Base-by-base conservation (phyloP, 1,140 invertebrate genomes). In the Apis laboriosa region DNA sequence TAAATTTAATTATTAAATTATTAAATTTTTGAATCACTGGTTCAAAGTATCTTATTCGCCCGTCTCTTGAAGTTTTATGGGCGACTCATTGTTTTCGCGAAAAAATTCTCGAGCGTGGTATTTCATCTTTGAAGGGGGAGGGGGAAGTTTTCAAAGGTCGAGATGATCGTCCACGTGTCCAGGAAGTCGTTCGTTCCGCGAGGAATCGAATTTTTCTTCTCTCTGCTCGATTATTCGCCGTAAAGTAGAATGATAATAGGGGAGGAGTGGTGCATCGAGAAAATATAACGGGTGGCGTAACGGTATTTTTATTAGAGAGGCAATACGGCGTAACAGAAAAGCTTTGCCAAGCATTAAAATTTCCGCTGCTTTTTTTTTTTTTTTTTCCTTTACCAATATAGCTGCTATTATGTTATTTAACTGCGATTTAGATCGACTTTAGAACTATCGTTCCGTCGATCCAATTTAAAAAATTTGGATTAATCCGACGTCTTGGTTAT, bases 251-350 rank as follows among this genome's bases (percentile, higher is more conserved):
- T 74, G 79, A 80, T 71, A 51, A 73, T 51, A 58, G 24, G 24
- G 17, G 55, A 43, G 60, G 12, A 49, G 66, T 34, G 24, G 55
- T 51, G 60, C 60, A 56, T 67, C 63, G 77, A 77, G 81, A 86
- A 88, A 89, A 89, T 79, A 63, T 89, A 90, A 89, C 88, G 87
- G 88, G 74, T 84, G 81, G 80, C 64, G 74, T 89, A 90, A 90
- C 89, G 89, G 89, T 89, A 83, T 87, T 81, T 78, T 84, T 79
- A 88, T 88, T 86, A 79, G 83, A 81, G 61, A 77, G 53, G 84
- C 84, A 89, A 89, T 83, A 67, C 83, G 67, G 71, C 86, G 76
- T 89, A 84, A 83, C 88, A 88, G 86, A 88, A 71, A 78, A 78
- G 76, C 72, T 64, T 56, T 60, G 77, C 17, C 64, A 24, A 28